These are phyloP conservation scores for Lagodon rhomboides DNA, from an alignment of 2,797 vertebrate species.

Conservation along the genomic window DNA sequence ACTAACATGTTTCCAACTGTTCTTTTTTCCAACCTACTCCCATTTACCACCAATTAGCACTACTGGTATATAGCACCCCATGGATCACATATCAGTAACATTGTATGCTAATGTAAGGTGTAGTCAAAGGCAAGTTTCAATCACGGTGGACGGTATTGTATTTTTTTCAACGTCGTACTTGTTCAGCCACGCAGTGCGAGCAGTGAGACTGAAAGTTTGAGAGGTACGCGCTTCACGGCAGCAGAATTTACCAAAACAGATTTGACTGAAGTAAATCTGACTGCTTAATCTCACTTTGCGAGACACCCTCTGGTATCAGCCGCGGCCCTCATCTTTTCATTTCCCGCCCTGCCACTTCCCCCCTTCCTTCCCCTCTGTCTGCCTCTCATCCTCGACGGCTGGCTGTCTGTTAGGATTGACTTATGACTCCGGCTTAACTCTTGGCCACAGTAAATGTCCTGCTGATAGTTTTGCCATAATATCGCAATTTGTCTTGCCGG, in stretches of 20 bases:
- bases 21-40: background rate
- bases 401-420: constrained; percentile 60
- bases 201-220: background rate
- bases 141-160: background rate
- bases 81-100: background rate
- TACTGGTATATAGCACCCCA: background rate
- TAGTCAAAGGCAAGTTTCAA: background rate
- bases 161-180: background rate
- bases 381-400: constrained; percentile 18
- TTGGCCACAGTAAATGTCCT: constrained; percentile 76
- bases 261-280: background rate
- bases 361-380: constrained; percentile 6
- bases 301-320: constrained; percentile 13
- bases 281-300: constrained; percentile 18
- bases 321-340: constrained; percentile 27
- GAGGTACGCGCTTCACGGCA: background rate
- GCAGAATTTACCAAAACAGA: background rate
- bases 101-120: background rate
- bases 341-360: constrained; percentile 26
- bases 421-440: constrained; percentile 70
- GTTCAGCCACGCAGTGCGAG: background rate
- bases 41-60: background rate
- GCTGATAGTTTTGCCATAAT: constrained; percentile 77
- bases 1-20: background rate
- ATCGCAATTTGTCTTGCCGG: constrained; percentile 79